Percentiles rank a stretch among this genome's conserved stretches.
These are phyloP conservation scores for Hippolais icterina DNA, from an alignment of 2,113 vertebrate genomes.

Conservation along the genomic window DNA sequence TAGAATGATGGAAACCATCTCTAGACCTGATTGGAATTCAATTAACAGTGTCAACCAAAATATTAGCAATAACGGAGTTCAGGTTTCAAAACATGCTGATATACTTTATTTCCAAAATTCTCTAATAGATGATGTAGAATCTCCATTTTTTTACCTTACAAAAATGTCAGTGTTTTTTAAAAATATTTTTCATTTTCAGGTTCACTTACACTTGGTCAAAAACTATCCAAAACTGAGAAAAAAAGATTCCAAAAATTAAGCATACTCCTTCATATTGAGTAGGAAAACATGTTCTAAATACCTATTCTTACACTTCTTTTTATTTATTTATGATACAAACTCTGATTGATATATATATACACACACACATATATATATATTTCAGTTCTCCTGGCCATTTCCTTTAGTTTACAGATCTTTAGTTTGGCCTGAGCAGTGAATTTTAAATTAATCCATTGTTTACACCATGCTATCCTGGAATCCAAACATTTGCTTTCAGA, in stretches of 20 bases:
- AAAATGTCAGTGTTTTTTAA: rapidly evolving
- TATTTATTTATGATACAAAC: not conserved
- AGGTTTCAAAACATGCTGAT: not conserved
- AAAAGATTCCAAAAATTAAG: not conserved
- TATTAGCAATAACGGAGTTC: not conserved
- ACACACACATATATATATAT: not conserved
- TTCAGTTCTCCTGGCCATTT: not conserved
- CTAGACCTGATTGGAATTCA: not conserved
- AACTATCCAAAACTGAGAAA: not conserved
- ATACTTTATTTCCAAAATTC: not conserved
- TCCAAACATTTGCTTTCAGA: not conserved
- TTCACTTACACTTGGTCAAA: not conserved
- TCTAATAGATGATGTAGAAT: not conserved
- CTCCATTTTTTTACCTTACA: not conserved
- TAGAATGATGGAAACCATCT: not conserved
- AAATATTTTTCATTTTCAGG: not conserved
- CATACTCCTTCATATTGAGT: not conserved
- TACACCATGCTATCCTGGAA: not conserved
- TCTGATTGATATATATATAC: no score
- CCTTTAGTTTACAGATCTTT: not conserved
- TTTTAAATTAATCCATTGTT: not conserved
- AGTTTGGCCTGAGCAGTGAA: not conserved
- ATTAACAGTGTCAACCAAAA: not conserved
- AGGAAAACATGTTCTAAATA: not conserved
- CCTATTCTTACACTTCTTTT: not conserved